Evolutionary conservation across 2,797 vertebrate genomes (phyloP), one percentile per base, ranked within the genome.

Genomic region (Sebastes minor): DNA sequence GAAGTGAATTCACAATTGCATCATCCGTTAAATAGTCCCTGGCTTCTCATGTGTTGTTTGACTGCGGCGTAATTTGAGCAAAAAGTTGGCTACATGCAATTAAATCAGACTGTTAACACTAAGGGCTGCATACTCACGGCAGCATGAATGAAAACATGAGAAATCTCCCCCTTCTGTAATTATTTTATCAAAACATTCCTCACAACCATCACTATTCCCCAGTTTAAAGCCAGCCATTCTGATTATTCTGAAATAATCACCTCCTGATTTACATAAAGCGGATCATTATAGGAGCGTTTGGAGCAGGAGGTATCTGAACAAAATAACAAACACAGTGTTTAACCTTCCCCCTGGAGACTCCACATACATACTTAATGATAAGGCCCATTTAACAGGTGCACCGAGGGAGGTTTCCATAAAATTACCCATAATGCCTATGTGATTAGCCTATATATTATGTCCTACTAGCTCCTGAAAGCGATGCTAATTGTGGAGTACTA

Each of bases 11-110:
- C 79, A 84, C 76, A 88, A 91, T 61, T 59, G 72, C 86, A 81
- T 88, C 86, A 91, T 90, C 90, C 86, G 86, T 85, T 89, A 92
- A 92, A 92, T 82, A 84, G 86, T 86, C 83, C 80, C 83, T 69
- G 74, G 80, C 71, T 82, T 71, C 82, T 85, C 55, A n/a, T 76
- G 70, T 67, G 73, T 80, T 80, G 70, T 88, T 70, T 80, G 80
- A 85, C 86, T 56, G 61, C 20, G 1, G 71, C 62, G 62, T 81
- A 79, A 90, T 83, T 74, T 66, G 27, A 79, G 70, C 46, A 80
- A 76, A 86, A 83, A 55, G 33, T 70, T 72, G 70, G 32, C 61
- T 30, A 23, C 35, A 25, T 84, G 55, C 59, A 71, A 78, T 69
- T 25, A 46, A 82, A 86, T 59, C 65, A 49, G 59, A 67, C 64